Conservation (phyloP, 2,888 invertebrate genomes). For the Drosophila nr. medialis region DNA sequence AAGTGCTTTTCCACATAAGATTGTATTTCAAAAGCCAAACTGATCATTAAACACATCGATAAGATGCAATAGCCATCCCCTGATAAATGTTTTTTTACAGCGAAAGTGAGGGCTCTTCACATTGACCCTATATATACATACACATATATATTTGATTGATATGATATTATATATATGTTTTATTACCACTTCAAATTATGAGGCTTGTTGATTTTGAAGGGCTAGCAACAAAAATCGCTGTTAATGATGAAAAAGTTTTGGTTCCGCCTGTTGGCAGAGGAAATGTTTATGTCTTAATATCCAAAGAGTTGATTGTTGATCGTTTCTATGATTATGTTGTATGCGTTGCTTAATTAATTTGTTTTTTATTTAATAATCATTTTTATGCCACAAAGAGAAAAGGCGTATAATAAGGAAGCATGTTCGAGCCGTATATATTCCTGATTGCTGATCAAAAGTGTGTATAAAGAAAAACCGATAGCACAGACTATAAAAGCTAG, state of each 20-base stretch:
- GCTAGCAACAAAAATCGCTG: background rate
- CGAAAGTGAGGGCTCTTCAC: no score
- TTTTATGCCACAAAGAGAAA: background rate
- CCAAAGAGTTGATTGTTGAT: background rate
- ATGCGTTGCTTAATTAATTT: background rate
- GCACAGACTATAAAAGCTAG: background rate
- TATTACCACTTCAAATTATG: background rate
- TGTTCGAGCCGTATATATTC: background rate
- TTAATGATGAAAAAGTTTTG: background rate
- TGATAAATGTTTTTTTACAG: constrained; percentile 3
- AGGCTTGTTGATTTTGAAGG: background rate
- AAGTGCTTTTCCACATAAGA: constrained; percentile 24
- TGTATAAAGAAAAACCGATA: background rate
- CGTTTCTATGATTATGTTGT: background rate
- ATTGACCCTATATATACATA: background rate
- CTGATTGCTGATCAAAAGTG: no score
- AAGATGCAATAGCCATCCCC: background rate
- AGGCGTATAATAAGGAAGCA: background rate
- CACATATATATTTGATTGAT: background rate
- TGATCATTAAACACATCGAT: constrained; percentile 5
- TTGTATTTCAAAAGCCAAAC: constrained; percentile 2
- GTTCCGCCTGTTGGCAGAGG: background rate
- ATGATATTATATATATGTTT: background rate
- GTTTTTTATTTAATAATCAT: background rate
- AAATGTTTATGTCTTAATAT: background rate